These are phyloP conservation scores for Strigamia crassipes DNA, from an alignment of 2,888 invertebrate species.

Conservation along the genomic window DNA sequence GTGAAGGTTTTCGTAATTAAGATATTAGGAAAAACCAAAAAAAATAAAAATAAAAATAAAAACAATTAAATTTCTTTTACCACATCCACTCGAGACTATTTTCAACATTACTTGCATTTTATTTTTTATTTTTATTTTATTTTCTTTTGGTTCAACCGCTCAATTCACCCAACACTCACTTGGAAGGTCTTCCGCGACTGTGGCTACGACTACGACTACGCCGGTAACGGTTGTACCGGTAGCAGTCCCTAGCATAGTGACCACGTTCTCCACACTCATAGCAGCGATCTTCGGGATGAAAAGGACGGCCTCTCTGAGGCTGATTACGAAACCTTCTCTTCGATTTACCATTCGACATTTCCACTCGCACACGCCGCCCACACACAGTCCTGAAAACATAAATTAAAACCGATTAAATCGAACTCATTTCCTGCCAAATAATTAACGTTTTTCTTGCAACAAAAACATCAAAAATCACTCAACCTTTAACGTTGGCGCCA, in stretches of 20 bases:
- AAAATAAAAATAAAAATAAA: too few relatives aligned
- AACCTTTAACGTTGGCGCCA: too few relatives aligned
- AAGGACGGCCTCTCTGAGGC: slow-evolving; percentile 65
- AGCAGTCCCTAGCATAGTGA: slow-evolving; percentile 89
- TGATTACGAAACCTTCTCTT: slow-evolving; percentile 53
- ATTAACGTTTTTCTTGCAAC: too few relatives aligned
- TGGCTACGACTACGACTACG: slow-evolving; percentile 48
- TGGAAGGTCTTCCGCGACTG: background rate
- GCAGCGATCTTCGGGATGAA: slow-evolving; percentile 88
- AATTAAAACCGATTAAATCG: background rate
- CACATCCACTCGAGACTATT: too few relatives aligned
- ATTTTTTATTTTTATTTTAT: background rate
- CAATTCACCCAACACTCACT: background rate
- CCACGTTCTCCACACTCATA: slow-evolving; percentile 94
- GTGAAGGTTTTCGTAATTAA: too few relatives aligned
- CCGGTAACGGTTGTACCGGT: slow-evolving; percentile 48
- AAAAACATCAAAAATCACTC: too few relatives aligned
- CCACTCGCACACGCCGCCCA: slow-evolving; percentile 86
- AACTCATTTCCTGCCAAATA: too few relatives aligned
- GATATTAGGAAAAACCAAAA: too few relatives aligned
- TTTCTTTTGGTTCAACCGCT: background rate
- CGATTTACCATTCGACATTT: slow-evolving; percentile 83
- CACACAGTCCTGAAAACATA: slow-evolving; percentile 65
- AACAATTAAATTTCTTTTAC: too few relatives aligned
- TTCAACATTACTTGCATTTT: background rate